These are phyloP conservation scores for Fopius arisanus DNA, from an alignment of 1,140 invertebrate genomes.

Conservation along the genomic window DNA sequence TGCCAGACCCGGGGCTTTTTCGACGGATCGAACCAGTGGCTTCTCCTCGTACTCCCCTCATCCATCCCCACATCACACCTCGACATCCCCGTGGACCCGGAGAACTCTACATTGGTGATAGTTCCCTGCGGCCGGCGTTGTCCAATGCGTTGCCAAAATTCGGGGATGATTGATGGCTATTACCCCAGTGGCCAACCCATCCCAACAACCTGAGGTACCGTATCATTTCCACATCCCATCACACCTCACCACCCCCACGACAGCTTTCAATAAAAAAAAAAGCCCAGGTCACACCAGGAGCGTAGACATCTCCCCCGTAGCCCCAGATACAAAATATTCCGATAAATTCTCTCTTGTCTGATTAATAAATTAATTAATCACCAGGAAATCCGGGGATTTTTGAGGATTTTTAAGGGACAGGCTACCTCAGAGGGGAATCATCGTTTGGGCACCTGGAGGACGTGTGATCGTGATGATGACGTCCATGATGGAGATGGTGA, in stretches of 20 bases:
- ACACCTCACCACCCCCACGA: not conserved
- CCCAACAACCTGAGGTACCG: slow-evolving; percentile 5
- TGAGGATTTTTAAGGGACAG: too few relatives aligned
- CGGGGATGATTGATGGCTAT: slow-evolving; percentile 64
- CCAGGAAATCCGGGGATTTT: too few relatives aligned
- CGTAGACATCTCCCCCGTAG: not conserved
- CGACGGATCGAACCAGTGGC: slow-evolving; percentile 24
- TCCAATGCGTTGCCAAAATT: slow-evolving; percentile 65
- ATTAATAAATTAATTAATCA: too few relatives aligned
- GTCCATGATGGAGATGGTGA: too few relatives aligned
- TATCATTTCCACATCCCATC: not conserved
- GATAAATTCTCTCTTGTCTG: not conserved
- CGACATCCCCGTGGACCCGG: slow-evolving; percentile 44
- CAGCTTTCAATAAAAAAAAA: not conserved
- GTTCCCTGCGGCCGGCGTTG: slow-evolving; percentile 62
- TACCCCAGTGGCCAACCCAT: slow-evolving; percentile 56
- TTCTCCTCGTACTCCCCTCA: not conserved
- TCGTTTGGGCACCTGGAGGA: too few relatives aligned
- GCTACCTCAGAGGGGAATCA: too few relatives aligned
- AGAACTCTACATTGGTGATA: slow-evolving; percentile 63
- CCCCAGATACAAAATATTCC: not conserved
- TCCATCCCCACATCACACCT: slow-evolving; percentile 31
- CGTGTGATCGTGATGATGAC: too few relatives aligned
- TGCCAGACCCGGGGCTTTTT: slow-evolving; percentile 20
- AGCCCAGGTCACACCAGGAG: not conserved